Evolutionary conservation across 1,140 invertebrate genomes (phyloP), one percentile per base, ranked within the genome.

Genomic region (Littorina saxatilis): DNA sequence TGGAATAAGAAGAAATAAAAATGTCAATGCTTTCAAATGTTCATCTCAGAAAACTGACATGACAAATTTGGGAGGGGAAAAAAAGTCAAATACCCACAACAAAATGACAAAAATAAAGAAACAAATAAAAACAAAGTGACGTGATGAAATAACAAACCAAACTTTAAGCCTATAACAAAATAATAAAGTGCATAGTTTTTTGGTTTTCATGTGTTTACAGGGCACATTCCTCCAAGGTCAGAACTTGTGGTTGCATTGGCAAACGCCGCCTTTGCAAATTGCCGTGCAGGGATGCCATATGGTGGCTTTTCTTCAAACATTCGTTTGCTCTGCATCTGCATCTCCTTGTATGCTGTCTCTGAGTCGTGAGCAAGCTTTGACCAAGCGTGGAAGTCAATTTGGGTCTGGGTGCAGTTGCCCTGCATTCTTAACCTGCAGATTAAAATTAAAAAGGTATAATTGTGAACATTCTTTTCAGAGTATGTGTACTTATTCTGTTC

Each of bases 311-410:
- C 87, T n/a, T 79, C 79, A 77, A 85, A 90, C 79, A 87, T 85
- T 23, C 88, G 81, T 76, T 87, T 89, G 76, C 86, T 89, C 85
- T 90, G 89, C 39, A 85, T 82, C 37, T 88, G 85, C 52, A 89
- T 61, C 82, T 90, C 89, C 39, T 81, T 77, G 27, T 90, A 86
- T 37, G 87, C 82, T 20, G 82, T 79, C 13, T 32, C 47, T n/a
- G 84, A 76, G 52, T 87, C 83, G 43, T 84, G 81, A 9, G 82
- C 83, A 9, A 81, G 61, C 35, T 82, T 80, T 13, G 84, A 83
- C 89, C 89, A 90, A 39, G 68, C 66, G 13, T 83, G 84, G 81
- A 87, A 88, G 72, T 90, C 83, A n/a, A 90, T 80, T n/a, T 84
- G 72, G 72, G 84, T 85, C 23, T 81, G 79, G 61, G 86, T 89